Evolutionary conservation across 2,888 invertebrate genomes (phyloP), one percentile per base, ranked within the genome.

Genomic region (Neoscelio sp.): DNA sequence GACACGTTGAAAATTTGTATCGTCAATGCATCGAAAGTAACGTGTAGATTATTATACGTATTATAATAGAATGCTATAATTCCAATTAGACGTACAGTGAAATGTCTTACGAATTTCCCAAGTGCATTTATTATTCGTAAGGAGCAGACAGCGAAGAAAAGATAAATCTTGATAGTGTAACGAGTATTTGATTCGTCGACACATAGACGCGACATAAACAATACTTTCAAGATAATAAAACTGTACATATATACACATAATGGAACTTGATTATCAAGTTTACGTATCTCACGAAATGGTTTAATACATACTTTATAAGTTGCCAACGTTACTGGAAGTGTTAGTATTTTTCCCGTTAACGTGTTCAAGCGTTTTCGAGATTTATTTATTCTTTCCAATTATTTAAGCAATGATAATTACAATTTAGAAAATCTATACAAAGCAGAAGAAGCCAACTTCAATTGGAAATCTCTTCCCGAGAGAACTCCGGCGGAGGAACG

Each of bases 101-200:
- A 52, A 12, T 6, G 5, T 30, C n/a, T n/a, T n/a, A n/a, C n/a
- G n/a, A 6, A 23, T 23, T 23, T 23, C 23, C 54, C 23, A 17
- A 10, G 42, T 28, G 30, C 6, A 18, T 8, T 48, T 38, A 28
- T 48, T 20, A 38, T 28, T 58, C 17, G 23, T 48, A 68, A 68
- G 68, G 68, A 68, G 68, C 68, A 68, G 56, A 58, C 68, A 68
- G 68, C 56, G 56, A 35, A 35, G 38, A 23, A 54, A 42, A 30
- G 17, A 58, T 42, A 42, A 42, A 10, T 13, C 42, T 8, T 10
- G 42, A 42, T 42, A 42, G 10, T 42, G n/a, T n/a, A n/a, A n/a
- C n/a, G n/a, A n/a, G n/a, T n/a, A n/a, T n/a, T n/a, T n/a, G 10
- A 5, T 42, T 42, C 18, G 8, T 18, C 18, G 17, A 42, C 2